These are phyloP conservation scores for Aspiorhynchus laticeps DNA, from an alignment of 2,113 vertebrate species.

Conservation along the genomic window DNA sequence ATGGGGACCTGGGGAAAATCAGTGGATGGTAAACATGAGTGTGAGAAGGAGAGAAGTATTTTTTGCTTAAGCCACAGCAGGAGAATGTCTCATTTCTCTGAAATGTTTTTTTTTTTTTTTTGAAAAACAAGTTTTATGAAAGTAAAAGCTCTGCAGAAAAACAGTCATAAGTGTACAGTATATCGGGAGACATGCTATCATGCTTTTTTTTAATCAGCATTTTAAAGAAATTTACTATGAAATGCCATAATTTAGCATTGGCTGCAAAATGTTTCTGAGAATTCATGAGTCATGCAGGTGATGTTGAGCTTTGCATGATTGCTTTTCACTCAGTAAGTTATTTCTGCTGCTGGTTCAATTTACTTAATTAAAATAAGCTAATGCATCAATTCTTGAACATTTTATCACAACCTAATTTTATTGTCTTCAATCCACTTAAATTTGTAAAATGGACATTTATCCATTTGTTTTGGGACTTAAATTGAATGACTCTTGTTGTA, in stretches of 20 bases:
- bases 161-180: not conserved
- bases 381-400: conserved; percentile 3
- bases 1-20: conserved; percentile 16
- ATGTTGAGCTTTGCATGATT: conserved; percentile 1
- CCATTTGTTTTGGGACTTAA: not conserved
- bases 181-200: not conserved
- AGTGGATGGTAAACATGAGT: not conserved
- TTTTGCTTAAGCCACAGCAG: conserved; percentile 38
- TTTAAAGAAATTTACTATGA: not conserved
- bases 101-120: not conserved
- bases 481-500: not conserved
- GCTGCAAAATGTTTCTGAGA: not conserved
- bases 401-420: not conserved
- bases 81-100: not conserved
- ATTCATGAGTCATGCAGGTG: conserved; percentile 8
- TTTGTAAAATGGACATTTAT: not conserved
- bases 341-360: not conserved
- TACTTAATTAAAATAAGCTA: conserved; percentile 18
- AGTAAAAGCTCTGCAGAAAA: not conserved
- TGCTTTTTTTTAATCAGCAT: not conserved
- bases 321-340: not conserved
- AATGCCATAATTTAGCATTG: not conserved
- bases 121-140: not conserved
- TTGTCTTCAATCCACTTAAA: not conserved
- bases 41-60: conserved; percentile 15